Percentiles rank a stretch among this genome's conserved stretches.
phyloP scores from a whole-genome alignment of 1,140 invertebrate genomes.

The Lethocerus indicus region DNA sequence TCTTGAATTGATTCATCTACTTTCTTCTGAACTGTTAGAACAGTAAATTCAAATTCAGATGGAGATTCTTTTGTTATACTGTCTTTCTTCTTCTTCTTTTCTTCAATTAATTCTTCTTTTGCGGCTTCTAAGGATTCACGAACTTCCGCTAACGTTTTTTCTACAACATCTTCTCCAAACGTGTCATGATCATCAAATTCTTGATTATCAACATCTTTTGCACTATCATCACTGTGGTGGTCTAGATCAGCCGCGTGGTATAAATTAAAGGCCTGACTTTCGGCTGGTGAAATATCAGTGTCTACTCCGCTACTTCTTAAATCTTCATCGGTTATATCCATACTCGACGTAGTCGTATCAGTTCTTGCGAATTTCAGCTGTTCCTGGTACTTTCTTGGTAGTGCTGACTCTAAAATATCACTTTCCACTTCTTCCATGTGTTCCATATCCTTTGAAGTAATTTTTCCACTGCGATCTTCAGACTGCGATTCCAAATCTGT shows the following conservation, averaged over 20 bases:
- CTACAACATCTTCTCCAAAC: constrained; percentile 13
- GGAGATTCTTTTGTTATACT: constrained; percentile 42
- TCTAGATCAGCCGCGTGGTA: constrained; percentile 8
- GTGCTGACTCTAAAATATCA: background rate
- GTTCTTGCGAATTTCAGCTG: constrained; percentile 22
- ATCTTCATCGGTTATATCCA: constrained; percentile 52
- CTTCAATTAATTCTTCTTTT: constrained; percentile 22
- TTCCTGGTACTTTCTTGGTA: too few relatives aligned
- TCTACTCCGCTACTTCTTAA: constrained; percentile 40
- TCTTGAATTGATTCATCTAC: constrained; percentile 20
- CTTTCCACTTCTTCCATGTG: background rate
- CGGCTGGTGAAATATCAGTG: constrained; percentile 43
- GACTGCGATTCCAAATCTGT: too few relatives aligned
- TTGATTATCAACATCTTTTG: constrained; percentile 5
- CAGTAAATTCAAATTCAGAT: constrained; percentile 51
- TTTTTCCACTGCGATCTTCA: constrained; percentile 19
- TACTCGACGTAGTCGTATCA: constrained; percentile 38
- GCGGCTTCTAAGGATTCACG: constrained; percentile 22
- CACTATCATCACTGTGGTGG: constrained; percentile 7
- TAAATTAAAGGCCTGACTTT: constrained; percentile 31
- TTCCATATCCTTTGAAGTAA: background rate
- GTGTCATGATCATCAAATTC: constrained; percentile 5
- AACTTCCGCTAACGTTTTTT: constrained; percentile 20
- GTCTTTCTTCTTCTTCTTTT: constrained; percentile 20
- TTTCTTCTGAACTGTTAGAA: constrained; percentile 21